These are phyloP conservation scores for Drosophila austrosaltans DNA, from an alignment of 2,888 invertebrate species.

Conservation along the genomic window DNA sequence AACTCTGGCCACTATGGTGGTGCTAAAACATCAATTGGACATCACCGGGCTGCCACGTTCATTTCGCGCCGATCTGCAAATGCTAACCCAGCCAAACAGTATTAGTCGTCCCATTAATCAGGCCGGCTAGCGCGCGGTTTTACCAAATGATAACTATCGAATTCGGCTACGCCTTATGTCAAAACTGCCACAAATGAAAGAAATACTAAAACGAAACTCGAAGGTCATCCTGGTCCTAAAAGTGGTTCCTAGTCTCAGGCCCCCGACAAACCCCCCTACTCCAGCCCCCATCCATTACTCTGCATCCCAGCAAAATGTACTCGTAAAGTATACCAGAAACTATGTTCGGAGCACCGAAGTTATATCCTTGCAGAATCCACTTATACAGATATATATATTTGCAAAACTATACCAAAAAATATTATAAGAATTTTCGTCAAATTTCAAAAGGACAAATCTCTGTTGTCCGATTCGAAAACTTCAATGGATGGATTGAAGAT, in stretches of 20 bases:
- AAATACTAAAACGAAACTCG: not conserved
- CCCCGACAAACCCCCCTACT: not conserved
- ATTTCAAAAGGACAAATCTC: too few species aligned
- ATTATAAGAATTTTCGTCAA: too few species aligned
- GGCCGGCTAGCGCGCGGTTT: conserved; percentile 74
- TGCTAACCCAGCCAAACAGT: conserved; percentile 89
- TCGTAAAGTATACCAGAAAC: not conserved
- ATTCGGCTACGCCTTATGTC: conserved; percentile 3
- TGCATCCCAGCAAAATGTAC: not conserved
- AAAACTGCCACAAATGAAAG: conserved; percentile 23
- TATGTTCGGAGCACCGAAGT: not conserved
- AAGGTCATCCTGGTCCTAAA: conserved; percentile 6
- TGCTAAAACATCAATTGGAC: conserved; percentile 87
- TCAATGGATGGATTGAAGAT: too few species aligned
- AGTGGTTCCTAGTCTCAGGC: conserved; percentile 14
- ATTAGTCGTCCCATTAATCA: conserved; percentile 85
- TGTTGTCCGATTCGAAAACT: too few species aligned
- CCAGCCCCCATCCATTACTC: not conserved
- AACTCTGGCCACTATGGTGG: conserved; percentile 88
- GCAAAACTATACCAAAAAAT: too few species aligned
- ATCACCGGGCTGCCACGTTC: conserved; percentile 86
- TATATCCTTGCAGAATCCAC: not conserved
- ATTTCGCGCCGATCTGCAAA: conserved; percentile 84
- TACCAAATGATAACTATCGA: not conserved
- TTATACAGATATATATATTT: too few species aligned